Evolutionary conservation across 2,888 invertebrate species (phyloP).

Genomic region (Amphipyra berbera): DNA sequence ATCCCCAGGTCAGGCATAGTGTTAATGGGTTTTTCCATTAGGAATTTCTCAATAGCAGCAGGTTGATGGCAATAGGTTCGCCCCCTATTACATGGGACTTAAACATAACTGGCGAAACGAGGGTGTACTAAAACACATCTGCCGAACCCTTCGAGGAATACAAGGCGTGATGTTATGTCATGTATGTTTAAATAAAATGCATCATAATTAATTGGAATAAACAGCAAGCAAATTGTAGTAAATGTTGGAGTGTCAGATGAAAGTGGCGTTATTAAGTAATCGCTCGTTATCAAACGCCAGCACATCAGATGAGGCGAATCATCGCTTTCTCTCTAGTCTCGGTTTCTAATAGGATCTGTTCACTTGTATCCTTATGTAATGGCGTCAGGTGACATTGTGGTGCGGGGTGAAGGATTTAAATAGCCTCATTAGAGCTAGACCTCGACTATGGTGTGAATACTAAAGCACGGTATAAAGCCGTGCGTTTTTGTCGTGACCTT

Average conservation of each 20-base stretch:
- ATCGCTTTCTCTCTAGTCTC: conserved; percentile 55
- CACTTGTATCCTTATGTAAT: conserved; percentile 50
- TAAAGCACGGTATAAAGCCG: too few species aligned
- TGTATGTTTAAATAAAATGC: background rate
- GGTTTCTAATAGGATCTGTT: conserved; percentile 48
- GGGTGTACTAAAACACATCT: too few species aligned
- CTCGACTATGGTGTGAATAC: too few species aligned
- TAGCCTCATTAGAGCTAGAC: background rate
- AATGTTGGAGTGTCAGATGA: conserved; percentile 29
- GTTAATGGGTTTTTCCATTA: too few species aligned
- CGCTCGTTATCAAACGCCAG: conserved; percentile 34
- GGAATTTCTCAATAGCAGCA: too few species aligned
- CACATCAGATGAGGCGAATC: conserved; percentile 51
- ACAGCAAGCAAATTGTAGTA: conserved; percentile 9
- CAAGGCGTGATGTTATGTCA: too few species aligned
- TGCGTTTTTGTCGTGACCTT: too few species aligned
- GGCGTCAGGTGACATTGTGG: conserved; percentile 24
- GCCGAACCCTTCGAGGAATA: too few species aligned
- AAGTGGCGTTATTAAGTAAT: conserved; percentile 46
- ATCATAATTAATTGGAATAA: conserved; percentile 1
- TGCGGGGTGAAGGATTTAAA: conserved; percentile 3
- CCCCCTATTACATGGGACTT: too few species aligned
- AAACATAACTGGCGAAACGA: too few species aligned
- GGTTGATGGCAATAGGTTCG: too few species aligned
- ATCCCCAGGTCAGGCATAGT: too few species aligned